Evolutionary conservation across 2,888 invertebrate species (phyloP), one percentile per base, ranked within the genome.

Genomic region (Himalopsyche anomala): DNA sequence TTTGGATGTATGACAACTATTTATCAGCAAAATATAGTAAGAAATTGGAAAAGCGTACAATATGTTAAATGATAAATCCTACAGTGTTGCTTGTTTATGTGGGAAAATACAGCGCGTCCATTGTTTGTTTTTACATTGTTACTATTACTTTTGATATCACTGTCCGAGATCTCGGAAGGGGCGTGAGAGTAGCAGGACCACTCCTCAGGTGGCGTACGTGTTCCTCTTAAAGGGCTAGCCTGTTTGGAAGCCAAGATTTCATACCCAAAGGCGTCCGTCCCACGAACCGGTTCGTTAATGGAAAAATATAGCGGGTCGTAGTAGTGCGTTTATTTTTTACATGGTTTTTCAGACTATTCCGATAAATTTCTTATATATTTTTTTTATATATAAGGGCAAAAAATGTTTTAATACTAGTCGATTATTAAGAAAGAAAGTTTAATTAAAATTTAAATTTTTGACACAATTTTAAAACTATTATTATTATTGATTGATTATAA

Each of bases 111-210:
- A 36, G 36, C 12, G 36, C 2, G 11, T 15, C 2, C 19, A 74
- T 74, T 74, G 74, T 36, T 74, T 74, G 62, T 62, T 28, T 62
- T 28, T 62, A 74, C 38, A 38, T 74, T 74, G 36, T 36, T 36
- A 36, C 3, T 12, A 15, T 9, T 28, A 38, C 51, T 74, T 74
- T 74, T 74, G 19, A 38, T 74, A 74, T 74, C 74, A 74, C 19
- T 74, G 74, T 74, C 74, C 74, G 74, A 74, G 28, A 74, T 74
- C 74, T 74, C 51, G 19, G 38, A 36, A 36, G 74, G 74, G 74
- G 28, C 28, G 19, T 74, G 36, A 74, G 74, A 74, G 74, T 74
- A 74, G 74, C 38, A 74, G 74, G 74, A 6, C 74, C 74, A 36
- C 38, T 74, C 36, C 12, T 74, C 74, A 51, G 74, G 28, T 74